Percentiles rank a stretch among this genome's conserved stretches.
Evolutionary conservation across 2,797 vertebrate genomes (phyloP).

Genomic region (Emydoidea blandingii): DNA sequence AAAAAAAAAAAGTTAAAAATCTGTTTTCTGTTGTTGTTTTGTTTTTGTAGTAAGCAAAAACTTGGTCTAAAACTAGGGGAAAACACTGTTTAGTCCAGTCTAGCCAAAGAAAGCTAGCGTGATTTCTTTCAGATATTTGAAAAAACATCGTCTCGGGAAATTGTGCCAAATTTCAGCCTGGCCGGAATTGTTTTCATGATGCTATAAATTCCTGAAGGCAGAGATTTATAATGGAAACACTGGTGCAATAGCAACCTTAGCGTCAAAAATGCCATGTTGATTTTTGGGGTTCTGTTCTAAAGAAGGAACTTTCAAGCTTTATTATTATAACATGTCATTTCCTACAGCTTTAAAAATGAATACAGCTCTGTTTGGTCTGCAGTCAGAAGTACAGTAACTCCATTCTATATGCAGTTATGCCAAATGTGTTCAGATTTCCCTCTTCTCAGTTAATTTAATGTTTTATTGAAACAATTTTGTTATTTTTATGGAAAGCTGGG

Average conservation of each 20-base stretch:
- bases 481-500: neutral
- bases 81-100: neutral
- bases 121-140: neutral
- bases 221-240: constrained; percentile 31
- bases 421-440: rapidly evolving
- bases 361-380: constrained; percentile 9
- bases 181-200: neutral
- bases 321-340: constrained; percentile 14
- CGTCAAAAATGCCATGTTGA: neutral
- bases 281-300: constrained; percentile 14
- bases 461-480: neutral
- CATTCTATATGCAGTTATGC: constrained; percentile 24
- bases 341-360: neutral
- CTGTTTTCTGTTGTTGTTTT: neutral
- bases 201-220: neutral
- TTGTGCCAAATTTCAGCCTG: neutral
- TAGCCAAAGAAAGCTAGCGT: neutral
- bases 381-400: constrained; percentile 21
- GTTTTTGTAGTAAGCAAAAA: neutral
- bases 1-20: neutral
- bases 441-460: neutral
- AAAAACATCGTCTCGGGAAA: neutral
- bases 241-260: neutral
- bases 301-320: constrained; percentile 20
- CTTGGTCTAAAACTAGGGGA: neutral